Base-by-base conservation (phyloP, 2,888 invertebrate genomes). In the Hesperia comma region DNA sequence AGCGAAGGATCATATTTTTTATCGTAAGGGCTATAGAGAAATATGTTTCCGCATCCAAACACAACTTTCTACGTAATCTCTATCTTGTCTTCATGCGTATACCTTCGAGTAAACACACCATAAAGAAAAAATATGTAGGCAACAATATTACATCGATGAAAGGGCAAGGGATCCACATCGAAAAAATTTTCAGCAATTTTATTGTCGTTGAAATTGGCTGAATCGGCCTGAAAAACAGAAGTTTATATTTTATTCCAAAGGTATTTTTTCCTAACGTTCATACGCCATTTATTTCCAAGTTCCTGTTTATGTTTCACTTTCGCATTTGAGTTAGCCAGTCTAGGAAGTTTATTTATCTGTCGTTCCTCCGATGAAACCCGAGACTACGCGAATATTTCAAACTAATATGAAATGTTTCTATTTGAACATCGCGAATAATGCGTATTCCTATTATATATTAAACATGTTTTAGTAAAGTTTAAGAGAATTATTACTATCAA, bases 221-320 rank as follows among this genome's bases (percentile, higher is more conserved):
- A 68, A 74, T 75, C 69, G 71, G 71, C 72, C 74, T 73, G 75
- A 75, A 73, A 74, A 70, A 71, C 46, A 73, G 74, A 74, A 63
- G 70, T 74, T 71, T 71, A 73, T 71, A 73, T 77, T 77, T 74
- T 72, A 71, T 72, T 72, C 71, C 72, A 72, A 75, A 73, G 58
- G 71, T 72, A 71, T 77, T 77, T 75, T 71, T 73, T 70, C 73
- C 73, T 74, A 72, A 77, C 79, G 75, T 82, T 80, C 74, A 80
- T 79, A 77, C 80, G 77, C 82, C 79, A 81, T 83, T 85, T 82
- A 82, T 82, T 79, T 70, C 63, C 74, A 81, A 84, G 77, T 86
- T 85, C 78, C 75, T 86, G 80, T 86, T 87, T 85, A 83, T 81
- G 74, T 85, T 87, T 77, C 79, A 81, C 76, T 79, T 72, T 72